phyloP scores from a whole-genome alignment of 2,113 vertebrate genomes.

The Epinephelus moara region DNA sequence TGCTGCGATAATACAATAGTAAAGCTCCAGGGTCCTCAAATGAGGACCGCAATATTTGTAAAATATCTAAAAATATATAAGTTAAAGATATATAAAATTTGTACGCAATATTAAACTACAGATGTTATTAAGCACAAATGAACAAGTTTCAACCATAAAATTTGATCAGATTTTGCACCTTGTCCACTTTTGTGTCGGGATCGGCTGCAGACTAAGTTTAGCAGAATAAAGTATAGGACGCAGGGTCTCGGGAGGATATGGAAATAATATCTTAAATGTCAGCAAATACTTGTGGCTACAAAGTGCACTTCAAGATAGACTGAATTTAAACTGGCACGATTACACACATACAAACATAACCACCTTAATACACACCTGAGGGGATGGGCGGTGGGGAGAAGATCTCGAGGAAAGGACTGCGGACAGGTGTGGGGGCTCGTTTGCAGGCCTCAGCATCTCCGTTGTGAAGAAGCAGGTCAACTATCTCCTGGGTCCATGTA shows the following conservation, averaged over 20 bases:
- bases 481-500: conserved; percentile 89
- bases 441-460: conserved; percentile 81
- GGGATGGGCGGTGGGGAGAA: conserved; percentile 78
- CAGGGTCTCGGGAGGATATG: neutral
- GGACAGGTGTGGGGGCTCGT: conserved; percentile 78
- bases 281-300: neutral
- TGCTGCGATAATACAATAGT: no score
- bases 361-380: conserved; percentile 71
- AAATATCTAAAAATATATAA: no score
- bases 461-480: conserved; percentile 84
- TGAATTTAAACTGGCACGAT: neutral
- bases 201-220: no score
- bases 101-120: no score
- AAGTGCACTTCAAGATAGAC: neutral
- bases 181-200: no score
- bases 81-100: no score
- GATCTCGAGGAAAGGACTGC: conserved; percentile 86
- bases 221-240: no score
- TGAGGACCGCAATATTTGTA: no score
- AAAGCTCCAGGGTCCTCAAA: no score
- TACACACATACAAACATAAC: neutral
- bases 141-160: no score
- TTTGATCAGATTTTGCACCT: no score
- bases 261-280: neutral
- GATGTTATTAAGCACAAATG: no score